Percentiles rank a stretch among this genome's conserved stretches.
phyloP scores from a whole-genome alignment of 2,113 vertebrate species.

The Caracal caracal region DNA sequence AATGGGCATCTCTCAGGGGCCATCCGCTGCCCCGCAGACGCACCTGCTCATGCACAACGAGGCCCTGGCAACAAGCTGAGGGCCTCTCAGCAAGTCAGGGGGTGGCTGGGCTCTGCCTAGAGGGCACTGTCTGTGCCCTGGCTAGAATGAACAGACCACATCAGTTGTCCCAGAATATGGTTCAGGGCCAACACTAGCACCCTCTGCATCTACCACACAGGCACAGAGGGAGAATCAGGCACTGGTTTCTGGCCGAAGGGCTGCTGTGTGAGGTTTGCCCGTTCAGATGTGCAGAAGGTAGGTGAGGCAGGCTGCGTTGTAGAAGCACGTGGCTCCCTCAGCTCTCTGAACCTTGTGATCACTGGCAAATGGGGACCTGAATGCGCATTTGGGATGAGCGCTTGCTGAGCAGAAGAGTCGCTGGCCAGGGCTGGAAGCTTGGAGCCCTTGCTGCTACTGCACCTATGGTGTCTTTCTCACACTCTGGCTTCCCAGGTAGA shows the following conservation, averaged over 20 bases:
- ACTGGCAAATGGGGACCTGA: slow-evolving; percentile 44
- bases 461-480: not conserved
- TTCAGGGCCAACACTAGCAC: not conserved
- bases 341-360: slow-evolving; percentile 40
- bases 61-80: not conserved
- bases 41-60: not conserved
- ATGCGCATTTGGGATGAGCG: slow-evolving; percentile 24
- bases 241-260: slow-evolving; percentile 48
- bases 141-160: not conserved
- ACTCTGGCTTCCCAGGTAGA: not conserved
- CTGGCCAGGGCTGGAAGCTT: not conserved
- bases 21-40: not conserved
- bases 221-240: not conserved
- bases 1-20: not conserved
- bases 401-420: not conserved
- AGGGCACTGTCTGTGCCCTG: not conserved
- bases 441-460: not conserved
- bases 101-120: not conserved
- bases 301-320: slow-evolving; percentile 58
- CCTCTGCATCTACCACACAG: not conserved
- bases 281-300: slow-evolving; percentile 69
- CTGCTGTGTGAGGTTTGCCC: slow-evolving; percentile 14
- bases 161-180: not conserved
- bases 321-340: slow-evolving; percentile 38
- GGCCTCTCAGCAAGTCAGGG: not conserved